A percentile compares a stretch with the other conserved stretches of the same genome.
These are phyloP conservation scores for Galaxias olidus DNA, from an alignment of 2,797 vertebrate species.

Conservation along the genomic window DNA sequence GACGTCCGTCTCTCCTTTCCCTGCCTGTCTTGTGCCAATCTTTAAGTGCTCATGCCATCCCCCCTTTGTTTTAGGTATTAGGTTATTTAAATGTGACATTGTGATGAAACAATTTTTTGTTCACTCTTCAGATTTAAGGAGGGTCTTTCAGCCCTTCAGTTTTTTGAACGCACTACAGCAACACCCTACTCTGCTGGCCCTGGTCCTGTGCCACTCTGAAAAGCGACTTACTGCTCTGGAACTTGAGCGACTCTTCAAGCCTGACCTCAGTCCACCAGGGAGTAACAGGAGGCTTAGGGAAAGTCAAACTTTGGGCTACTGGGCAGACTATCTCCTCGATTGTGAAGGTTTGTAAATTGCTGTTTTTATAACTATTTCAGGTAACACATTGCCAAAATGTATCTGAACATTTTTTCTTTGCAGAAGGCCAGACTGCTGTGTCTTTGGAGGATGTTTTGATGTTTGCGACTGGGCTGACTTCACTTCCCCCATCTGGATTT, in stretches of 20 bases:
- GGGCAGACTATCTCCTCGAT: constrained; percentile 6
- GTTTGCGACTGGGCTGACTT: constrained; percentile 13
- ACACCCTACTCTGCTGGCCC: too few relatives aligned
- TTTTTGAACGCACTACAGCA: not conserved
- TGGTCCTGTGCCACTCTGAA: constrained; percentile 1
- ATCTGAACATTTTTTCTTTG: too few relatives aligned
- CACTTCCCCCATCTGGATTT: constrained; percentile 26
- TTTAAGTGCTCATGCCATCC: too few relatives aligned
- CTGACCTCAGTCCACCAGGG: constrained; percentile 8
- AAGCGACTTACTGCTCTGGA: not conserved
- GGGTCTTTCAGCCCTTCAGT: not conserved
- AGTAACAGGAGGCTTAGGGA: constrained; percentile 14
- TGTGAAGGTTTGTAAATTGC: not conserved
- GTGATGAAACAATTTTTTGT: constrained; percentile 19
- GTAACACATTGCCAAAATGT: not conserved
- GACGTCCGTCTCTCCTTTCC: too few relatives aligned
- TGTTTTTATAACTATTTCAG: not conserved
- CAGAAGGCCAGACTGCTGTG: not conserved
- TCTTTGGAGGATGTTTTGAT: not conserved
- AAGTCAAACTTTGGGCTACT: not conserved
- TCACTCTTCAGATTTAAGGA: constrained; percentile 25
- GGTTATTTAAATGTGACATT: constrained; percentile 10
- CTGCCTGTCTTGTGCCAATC: too few relatives aligned
- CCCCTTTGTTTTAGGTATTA: too few relatives aligned
- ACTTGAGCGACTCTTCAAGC: not conserved